Conservation (phyloP, 2,888 invertebrate genomes). For the Agrochola macilenta region DNA sequence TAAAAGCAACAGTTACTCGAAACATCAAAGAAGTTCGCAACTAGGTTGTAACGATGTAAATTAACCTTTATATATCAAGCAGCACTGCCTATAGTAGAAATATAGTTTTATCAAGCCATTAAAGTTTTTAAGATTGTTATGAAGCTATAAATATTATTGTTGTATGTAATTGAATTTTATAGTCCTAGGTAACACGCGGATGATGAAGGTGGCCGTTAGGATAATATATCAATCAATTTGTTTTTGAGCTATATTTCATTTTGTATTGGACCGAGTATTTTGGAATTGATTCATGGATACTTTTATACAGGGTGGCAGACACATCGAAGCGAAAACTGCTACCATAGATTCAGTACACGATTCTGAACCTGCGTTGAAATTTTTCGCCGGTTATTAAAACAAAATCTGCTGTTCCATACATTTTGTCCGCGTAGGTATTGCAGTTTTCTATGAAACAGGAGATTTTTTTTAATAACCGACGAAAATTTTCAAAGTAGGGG, state of each 20-base stretch:
- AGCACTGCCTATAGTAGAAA: constrained; percentile 3
- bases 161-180: constrained; percentile 27
- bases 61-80: constrained; percentile 40
- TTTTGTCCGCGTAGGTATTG: no score
- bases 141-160: constrained; percentile 22
- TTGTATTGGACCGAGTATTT: background rate
- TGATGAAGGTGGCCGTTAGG: background rate
- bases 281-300: no score
- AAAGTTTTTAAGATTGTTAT: constrained; percentile 1
- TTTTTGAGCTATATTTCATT: constrained; percentile 4
- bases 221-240: background rate
- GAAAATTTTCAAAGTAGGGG: no score
- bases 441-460: no score
- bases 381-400: no score
- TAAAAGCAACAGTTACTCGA: constrained; percentile 38
- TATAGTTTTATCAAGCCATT: background rate
- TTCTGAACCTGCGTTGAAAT: no score
- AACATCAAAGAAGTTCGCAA: constrained; percentile 38
- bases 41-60: constrained; percentile 48
- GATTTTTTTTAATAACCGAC: no score
- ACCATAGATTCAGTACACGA: no score
- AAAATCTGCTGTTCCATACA: no score
- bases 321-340: no score
- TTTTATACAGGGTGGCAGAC: no score
- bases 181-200: background rate